These are phyloP conservation scores for Pungitius pungitius DNA, from an alignment of 2,113 vertebrate species.

Conservation along the genomic window DNA sequence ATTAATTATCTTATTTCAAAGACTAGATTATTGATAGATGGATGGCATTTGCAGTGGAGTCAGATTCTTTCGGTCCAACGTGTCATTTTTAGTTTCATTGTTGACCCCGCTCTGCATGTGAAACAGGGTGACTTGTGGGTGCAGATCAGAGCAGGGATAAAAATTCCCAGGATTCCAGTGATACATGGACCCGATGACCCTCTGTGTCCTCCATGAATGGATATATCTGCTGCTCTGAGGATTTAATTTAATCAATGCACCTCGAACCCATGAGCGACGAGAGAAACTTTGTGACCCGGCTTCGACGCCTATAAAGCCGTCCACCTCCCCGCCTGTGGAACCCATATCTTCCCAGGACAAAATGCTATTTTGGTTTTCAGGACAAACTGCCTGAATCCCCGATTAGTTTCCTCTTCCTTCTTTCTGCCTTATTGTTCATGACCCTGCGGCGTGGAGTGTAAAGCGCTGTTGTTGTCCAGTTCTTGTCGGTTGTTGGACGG, in stretches of 20 bases:
- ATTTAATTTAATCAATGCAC: conserved; percentile 19
- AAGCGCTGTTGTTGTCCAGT: conserved; percentile 28
- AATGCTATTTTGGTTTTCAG: too few relatives aligned
- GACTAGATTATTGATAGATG: background rate
- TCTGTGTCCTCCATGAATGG: conserved; percentile 36
- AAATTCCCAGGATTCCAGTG: conserved; percentile 62
- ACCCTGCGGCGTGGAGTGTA: conserved; percentile 25
- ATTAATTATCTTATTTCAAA: too few relatives aligned
- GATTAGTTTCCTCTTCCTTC: conserved; percentile 51
- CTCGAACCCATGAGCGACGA: background rate
- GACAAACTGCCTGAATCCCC: conserved; percentile 41
- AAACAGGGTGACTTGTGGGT: conserved; percentile 24
- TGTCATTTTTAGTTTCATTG: background rate
- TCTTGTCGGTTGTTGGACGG: conserved; percentile 46
- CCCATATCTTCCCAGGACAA: conserved; percentile 18
- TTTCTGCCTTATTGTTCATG: conserved; percentile 50
- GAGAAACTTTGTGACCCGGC: too few relatives aligned
- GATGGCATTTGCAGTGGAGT: background rate
- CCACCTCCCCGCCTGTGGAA: conserved; percentile 1
- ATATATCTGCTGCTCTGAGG: background rate
- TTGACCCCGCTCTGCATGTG: conserved; percentile 8
- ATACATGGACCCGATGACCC: conserved; percentile 33
- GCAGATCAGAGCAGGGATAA: conserved; percentile 45
- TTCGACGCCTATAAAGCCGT: too few relatives aligned
- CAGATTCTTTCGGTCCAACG: background rate